phyloP scores from a whole-genome alignment of 1,140 invertebrate genomes.

The Charaxes varanes region DNA sequence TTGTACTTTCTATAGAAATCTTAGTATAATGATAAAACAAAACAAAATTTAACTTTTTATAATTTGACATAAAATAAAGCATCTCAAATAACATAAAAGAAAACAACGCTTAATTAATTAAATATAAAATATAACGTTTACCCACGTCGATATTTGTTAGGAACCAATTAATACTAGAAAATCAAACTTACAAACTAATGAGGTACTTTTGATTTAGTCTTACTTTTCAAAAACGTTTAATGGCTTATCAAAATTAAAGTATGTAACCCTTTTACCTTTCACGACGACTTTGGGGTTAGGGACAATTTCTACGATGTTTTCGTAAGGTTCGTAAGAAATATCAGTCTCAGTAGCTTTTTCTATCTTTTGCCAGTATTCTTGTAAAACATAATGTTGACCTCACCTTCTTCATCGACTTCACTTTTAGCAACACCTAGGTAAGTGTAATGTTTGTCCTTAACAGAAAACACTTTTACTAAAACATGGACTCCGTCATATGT shows the following conservation, averaged over 20 bases:
- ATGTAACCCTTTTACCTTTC: constrained; percentile 7
- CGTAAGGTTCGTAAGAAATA: constrained; percentile 13
- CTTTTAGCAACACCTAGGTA: constrained; percentile 1
- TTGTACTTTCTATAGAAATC: too few relatives aligned
- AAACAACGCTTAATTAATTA: too few relatives aligned
- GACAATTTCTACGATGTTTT: constrained; percentile 14
- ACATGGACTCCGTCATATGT: constrained; percentile 11
- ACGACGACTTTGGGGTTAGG: constrained; percentile 8
- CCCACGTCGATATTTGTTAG: too few relatives aligned
- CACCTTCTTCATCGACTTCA: constrained; percentile 6
- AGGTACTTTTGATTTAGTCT: too few relatives aligned
- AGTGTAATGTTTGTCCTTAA: not conserved
- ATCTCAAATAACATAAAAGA: too few relatives aligned
- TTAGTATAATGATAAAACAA: too few relatives aligned
- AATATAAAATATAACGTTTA: too few relatives aligned
- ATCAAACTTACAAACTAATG: too few relatives aligned
- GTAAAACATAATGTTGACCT: constrained; percentile 13
- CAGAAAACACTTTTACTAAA: constrained; percentile 7
- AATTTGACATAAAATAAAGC: too few relatives aligned
- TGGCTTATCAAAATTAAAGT: constrained; percentile 2
- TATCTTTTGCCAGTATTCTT: constrained; percentile 15
- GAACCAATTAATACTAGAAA: too few relatives aligned
- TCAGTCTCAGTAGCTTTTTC: constrained; percentile 20
- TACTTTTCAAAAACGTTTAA: constrained; percentile 2
- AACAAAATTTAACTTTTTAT: too few relatives aligned